Evolutionary conservation across 1,140 invertebrate genomes (phyloP), one percentile per base, ranked within the genome.

Genomic region (Cherax destructor): DNA sequence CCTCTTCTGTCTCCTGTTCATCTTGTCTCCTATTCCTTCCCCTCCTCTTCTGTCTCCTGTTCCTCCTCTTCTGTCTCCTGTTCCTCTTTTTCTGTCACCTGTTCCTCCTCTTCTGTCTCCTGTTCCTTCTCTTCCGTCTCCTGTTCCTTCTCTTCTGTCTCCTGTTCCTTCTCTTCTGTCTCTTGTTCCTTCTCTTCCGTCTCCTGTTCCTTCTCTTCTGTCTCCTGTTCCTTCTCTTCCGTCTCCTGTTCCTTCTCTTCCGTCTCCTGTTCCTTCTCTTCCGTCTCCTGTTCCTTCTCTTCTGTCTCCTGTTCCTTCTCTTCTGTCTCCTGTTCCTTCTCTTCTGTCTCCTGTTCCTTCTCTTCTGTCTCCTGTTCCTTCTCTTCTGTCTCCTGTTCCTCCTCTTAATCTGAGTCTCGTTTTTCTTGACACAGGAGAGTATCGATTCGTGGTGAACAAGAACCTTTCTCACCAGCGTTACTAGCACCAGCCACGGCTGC

Each of bases 391-490:
- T 11, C 52, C 30, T 13, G 6, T 13, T 56, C 52, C 52, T 9
- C 52, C 13, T 56, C 52, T 9, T 56, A 41, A 0, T 41, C 30
- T 41, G 30, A 41, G 30, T 7, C 52, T 56, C 6, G 52, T 56
- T 56, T 56, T 56, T 13, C 52, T 6, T 9, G 9, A 9, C 9
- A 10, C 13, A 1, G 52, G 13, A 41, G 83, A 76, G 83, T 76
- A 86, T 86, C 69, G 83, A 86, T 86, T 86, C 69, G 10, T 41
- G 21, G 83, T 86, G 76, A 86, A 86, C 83, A 86, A 76, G 69
- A 76, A 49, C 41, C 83, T 72, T 86, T 76, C 41, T 50, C 78
- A 49, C 18, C 78, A 21, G 78, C 50, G 78, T 80, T 80, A 80
- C 6, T 80, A 80, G 56, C 78, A 80, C 47, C 76, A 24, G 9